These are phyloP conservation scores for Nowickia ferox DNA, from an alignment of 2,888 invertebrate genomes.

Conservation along the genomic window DNA sequence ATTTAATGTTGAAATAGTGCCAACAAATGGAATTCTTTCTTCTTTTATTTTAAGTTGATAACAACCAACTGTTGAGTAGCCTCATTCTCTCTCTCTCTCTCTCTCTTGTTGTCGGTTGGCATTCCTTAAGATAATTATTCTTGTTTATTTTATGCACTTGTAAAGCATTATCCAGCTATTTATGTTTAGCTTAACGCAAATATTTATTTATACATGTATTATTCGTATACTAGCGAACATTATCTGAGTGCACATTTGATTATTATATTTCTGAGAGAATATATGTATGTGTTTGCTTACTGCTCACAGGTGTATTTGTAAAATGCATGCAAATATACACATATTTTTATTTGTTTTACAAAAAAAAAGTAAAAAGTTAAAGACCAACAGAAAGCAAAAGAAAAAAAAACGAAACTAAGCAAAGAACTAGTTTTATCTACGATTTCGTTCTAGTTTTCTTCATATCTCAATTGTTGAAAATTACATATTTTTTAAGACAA, in stretches of 20 bases:
- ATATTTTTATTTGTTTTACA: slow-evolving; percentile 4
- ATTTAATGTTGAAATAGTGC: slow-evolving; percentile 33
- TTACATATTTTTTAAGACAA: slow-evolving; percentile 4
- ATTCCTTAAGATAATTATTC: not conserved
- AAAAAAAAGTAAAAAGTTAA: slow-evolving; percentile 40
- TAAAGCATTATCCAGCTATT: slow-evolving; percentile 6
- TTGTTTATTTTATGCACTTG: slow-evolving; percentile 17
- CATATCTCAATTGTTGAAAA: slow-evolving; percentile 33
- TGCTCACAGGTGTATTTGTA: slow-evolving; percentile 54
- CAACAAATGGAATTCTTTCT: slow-evolving; percentile 14
- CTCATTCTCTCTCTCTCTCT: slow-evolving; percentile 33
- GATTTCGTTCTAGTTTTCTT: slow-evolving; percentile 60
- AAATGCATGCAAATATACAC: slow-evolving; percentile 1
- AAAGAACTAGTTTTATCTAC: slow-evolving; percentile 65
- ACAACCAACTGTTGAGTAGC: slow-evolving; percentile 50
- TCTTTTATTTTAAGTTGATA: slow-evolving; percentile 31
- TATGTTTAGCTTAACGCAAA: slow-evolving; percentile 11
- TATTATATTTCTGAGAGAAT: not conserved
- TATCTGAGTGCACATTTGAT: slow-evolving; percentile 11
- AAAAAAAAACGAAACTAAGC: slow-evolving; percentile 32
- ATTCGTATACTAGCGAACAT: not conserved
- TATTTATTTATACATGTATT: not conserved
- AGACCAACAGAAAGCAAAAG: slow-evolving; percentile 45
- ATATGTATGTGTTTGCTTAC: slow-evolving; percentile 26
- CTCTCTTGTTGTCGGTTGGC: not conserved